Evolutionary conservation across 2,888 invertebrate genomes (phyloP).

Genomic region (Perizoma flavofasciatum): DNA sequence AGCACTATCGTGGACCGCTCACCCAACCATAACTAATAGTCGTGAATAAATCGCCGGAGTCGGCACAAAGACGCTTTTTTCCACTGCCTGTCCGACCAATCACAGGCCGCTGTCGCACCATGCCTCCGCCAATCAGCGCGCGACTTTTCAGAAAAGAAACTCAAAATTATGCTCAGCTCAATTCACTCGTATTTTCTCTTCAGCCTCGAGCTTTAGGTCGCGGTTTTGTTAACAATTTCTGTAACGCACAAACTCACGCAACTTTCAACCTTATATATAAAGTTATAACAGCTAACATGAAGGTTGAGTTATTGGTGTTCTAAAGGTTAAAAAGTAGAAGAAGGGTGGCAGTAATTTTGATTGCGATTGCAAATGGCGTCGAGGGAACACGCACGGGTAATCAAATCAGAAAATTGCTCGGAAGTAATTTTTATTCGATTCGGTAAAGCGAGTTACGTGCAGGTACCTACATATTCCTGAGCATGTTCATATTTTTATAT

Average conservation of each 20-base stretch:
- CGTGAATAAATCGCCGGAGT: conserved; percentile 75
- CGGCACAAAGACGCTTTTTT: conserved; percentile 74
- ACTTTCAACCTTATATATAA: conserved; percentile 49
- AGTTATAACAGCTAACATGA: conserved; percentile 36
- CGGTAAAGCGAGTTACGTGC: background rate
- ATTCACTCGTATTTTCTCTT: conserved; percentile 67
- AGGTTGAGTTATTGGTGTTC: conserved; percentile 23
- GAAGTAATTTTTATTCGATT: conserved; percentile 48
- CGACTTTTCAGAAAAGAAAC: conserved; percentile 66
- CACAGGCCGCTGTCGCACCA: conserved; percentile 46
- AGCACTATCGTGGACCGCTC: conserved; percentile 60
- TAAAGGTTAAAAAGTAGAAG: conserved; percentile 39
- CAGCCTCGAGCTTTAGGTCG: conserved; percentile 68
- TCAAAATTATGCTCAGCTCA: conserved; percentile 72
- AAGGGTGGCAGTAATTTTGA: conserved; percentile 65
- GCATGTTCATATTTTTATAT: no score
- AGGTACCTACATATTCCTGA: background rate
- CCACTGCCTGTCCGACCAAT: conserved; percentile 66
- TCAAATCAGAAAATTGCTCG: conserved; percentile 62
- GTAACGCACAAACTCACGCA: conserved; percentile 32
- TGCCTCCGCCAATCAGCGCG: conserved; percentile 68
- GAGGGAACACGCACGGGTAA: conserved; percentile 64
- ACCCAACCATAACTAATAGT: conserved; percentile 81
- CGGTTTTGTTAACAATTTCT: conserved; percentile 52
- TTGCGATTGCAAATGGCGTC: conserved; percentile 79